Conservation (phyloP, 1,140 invertebrate species). For the Drosophila subpulchrella region DNA sequence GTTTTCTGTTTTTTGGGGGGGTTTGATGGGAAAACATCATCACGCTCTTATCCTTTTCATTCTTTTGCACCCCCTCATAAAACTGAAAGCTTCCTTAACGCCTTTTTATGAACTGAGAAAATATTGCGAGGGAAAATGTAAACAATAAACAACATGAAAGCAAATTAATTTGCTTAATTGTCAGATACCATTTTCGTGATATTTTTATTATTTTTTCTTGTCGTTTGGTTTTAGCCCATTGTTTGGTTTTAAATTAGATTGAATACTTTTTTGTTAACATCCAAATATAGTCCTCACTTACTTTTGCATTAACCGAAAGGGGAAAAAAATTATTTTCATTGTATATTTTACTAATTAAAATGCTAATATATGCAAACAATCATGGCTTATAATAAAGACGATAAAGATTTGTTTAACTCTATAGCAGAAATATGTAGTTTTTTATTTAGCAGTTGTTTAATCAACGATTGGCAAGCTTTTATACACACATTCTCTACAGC, state of each 20-base stretch:
- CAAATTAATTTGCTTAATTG: constrained; percentile 58
- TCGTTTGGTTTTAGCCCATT: not conserved
- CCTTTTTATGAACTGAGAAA: constrained; percentile 39
- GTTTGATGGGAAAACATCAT: constrained; percentile 37
- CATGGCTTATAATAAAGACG: no score
- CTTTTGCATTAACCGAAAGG: not conserved
- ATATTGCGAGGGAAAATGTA: constrained; percentile 13
- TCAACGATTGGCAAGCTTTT: not conserved
- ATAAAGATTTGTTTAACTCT: no score
- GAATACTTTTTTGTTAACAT: not conserved
- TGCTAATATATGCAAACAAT: not conserved
- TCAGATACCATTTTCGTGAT: constrained; percentile 33
- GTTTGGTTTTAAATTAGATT: constrained; percentile 23
- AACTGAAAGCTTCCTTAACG: constrained; percentile 47
- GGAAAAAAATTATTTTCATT: not conserved
- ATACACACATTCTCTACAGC: not conserved
- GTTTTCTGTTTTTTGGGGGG: constrained; percentile 15
- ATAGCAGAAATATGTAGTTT: no score
- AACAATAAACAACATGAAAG: constrained; percentile 30
- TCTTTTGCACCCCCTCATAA: constrained; percentile 21
- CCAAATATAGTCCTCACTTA: not conserved
- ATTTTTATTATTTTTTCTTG: constrained; percentile 13
- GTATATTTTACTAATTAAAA: not conserved
- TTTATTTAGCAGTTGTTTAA: not conserved
- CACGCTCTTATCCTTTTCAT: constrained; percentile 33